These are phyloP conservation scores for Papilio machaon DNA, from an alignment of 1,140 invertebrate genomes.

Conservation along the genomic window DNA sequence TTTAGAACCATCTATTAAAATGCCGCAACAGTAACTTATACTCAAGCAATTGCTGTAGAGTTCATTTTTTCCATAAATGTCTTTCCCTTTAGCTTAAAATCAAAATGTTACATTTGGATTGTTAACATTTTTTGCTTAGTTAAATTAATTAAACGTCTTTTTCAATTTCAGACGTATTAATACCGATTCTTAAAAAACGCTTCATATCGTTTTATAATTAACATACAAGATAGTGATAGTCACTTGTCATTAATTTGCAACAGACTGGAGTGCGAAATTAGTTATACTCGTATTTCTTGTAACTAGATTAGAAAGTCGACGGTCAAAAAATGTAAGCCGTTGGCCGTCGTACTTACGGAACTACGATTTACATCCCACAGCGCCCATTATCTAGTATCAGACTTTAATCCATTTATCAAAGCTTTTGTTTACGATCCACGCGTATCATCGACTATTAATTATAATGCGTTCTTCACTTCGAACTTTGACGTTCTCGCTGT, in stretches of 20 bases:
- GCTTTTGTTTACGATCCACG: conserved; percentile 80
- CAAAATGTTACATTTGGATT: not conserved
- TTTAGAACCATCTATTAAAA: conserved; percentile 26
- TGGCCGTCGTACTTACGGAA: conserved; percentile 65
- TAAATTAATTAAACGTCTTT: conserved; percentile 3
- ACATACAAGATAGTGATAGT: conserved; percentile 19
- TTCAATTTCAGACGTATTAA: conserved; percentile 17
- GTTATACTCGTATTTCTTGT: not conserved
- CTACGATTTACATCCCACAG: conserved; percentile 75
- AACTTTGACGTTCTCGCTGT: conserved; percentile 80
- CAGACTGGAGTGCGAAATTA: not conserved
- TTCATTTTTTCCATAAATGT: not conserved
- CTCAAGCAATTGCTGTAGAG: not conserved
- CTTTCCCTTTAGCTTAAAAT: too few relatives aligned
- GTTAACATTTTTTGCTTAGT: not conserved
- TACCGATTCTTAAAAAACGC: not conserved
- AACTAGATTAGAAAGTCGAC: conserved; percentile 17
- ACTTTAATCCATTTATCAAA: conserved; percentile 80
- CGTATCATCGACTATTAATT: conserved; percentile 82
- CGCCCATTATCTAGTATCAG: conserved; percentile 77
- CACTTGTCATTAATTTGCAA: conserved; percentile 26
- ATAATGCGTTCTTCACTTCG: conserved; percentile 79
- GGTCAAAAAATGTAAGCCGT: conserved; percentile 40
- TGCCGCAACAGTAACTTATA: not conserved
- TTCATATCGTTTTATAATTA: conserved; percentile 27